phyloP scores from a whole-genome alignment of 2,113 vertebrate genomes.

The Chascanopsetta lugubris region DNA sequence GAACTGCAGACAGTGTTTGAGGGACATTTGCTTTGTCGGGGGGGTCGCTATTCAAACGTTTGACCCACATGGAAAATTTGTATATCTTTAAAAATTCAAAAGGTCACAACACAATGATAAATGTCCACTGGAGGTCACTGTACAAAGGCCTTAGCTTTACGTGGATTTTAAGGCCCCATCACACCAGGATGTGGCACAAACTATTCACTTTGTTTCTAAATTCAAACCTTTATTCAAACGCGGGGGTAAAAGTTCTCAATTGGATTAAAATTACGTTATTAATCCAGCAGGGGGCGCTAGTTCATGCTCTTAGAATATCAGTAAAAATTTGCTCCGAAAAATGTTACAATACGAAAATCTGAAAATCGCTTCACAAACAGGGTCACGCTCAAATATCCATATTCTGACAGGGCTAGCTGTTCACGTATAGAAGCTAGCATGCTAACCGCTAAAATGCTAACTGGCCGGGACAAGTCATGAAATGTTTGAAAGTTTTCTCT shows the following conservation, averaged over 20 bases:
- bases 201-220: no score
- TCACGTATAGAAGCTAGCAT: background rate
- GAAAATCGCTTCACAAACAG: no score
- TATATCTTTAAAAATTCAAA: slow-evolving; percentile 22
- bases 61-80: background rate
- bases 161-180: slow-evolving; percentile 41
- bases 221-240: no score
- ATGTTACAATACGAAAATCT: no score
- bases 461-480: background rate
- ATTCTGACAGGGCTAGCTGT: no score
- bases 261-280: no score
- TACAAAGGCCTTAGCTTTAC: slow-evolving; percentile 57
- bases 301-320: no score
- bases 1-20: slow-evolving; percentile 21
- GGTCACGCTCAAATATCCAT: no score
- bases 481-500: background rate
- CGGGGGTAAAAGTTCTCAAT: no score
- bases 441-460: background rate
- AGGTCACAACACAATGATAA: slow-evolving; percentile 57
- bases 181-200: slow-evolving; percentile 31
- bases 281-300: no score
- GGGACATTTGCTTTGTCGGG: slow-evolving; percentile 16
- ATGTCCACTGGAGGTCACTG: slow-evolving; percentile 57
- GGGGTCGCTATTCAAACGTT: background rate
- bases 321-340: no score